A percentile compares a stretch with the other conserved stretches of the same genome.
phyloP scores from a whole-genome alignment of 2,113 vertebrate genomes.

The Amblyopsis rosae region DNA sequence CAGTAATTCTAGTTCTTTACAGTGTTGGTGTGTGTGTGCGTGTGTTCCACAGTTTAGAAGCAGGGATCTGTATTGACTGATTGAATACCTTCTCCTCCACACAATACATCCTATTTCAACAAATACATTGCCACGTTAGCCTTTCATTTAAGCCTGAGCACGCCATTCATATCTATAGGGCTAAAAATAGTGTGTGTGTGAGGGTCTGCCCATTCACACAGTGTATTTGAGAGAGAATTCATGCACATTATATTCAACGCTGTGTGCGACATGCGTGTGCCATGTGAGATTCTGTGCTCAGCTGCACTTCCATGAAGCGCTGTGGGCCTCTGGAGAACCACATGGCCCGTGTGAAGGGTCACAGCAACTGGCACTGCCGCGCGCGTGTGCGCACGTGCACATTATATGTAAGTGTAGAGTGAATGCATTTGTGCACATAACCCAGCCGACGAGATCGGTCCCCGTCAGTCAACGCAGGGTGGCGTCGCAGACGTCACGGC shows the following conservation, averaged over 20 bases:
- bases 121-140: slow-evolving; percentile 11
- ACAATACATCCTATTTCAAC: slow-evolving; percentile 42
- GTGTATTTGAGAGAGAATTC: no score
- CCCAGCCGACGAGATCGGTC: no score
- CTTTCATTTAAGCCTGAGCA: slow-evolving; percentile 27
- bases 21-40: neutral
- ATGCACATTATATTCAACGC: no score
- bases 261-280: neutral
- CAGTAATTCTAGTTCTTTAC: neutral
- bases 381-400: neutral
- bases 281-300: slow-evolving; percentile 26
- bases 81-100: slow-evolving; percentile 52
- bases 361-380: slow-evolving; percentile 9
- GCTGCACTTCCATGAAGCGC: slow-evolving; percentile 26
- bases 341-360: slow-evolving; percentile 27
- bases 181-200: no score
- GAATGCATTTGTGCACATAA: neutral
- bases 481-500: no score
- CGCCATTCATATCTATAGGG: no score
- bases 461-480: no score
- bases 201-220: no score
- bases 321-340: slow-evolving; percentile 36
- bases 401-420: neutral
- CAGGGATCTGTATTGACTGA: slow-evolving; percentile 50
- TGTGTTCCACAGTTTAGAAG: slow-evolving; percentile 11